phyloP scores from a whole-genome alignment of 1,140 invertebrate genomes.

The Amphibalanus amphitrite region DNA sequence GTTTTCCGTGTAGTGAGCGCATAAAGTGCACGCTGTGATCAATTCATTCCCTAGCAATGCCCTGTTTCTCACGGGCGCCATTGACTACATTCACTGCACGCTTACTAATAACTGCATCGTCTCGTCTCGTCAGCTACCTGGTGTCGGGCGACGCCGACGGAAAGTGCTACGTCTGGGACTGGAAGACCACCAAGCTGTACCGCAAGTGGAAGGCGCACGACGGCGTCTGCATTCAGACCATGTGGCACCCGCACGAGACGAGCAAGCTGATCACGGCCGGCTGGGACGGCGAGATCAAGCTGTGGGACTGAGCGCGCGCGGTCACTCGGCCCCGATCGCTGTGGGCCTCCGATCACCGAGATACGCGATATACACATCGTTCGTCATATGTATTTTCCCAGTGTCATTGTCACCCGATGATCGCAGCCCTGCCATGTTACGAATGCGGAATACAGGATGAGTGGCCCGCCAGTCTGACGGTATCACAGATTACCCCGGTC shows the following conservation, averaged over 20 bases:
- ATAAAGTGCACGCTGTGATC: too few species aligned
- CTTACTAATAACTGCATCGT: conserved; percentile 14
- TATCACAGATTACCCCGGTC: not conserved
- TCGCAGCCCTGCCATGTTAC: not conserved
- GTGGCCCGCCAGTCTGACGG: not conserved
- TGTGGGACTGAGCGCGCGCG: conserved; percentile 62
- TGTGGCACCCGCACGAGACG: conserved; percentile 99
- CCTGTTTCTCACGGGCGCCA: too few species aligned
- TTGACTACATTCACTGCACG: too few species aligned
- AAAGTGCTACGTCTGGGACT: conserved; percentile 97
- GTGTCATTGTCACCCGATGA: not conserved
- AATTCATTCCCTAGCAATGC: too few species aligned
- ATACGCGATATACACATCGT: not conserved
- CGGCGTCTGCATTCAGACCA: conserved; percentile 76
- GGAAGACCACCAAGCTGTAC: conserved; percentile 95
- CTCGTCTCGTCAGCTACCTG: conserved; percentile 55
- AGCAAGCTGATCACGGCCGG: conserved; percentile 90
- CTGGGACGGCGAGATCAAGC: conserved; percentile 96
- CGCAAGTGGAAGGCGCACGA: conserved; percentile 99
- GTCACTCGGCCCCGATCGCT: too few species aligned
- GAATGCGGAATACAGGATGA: not conserved
- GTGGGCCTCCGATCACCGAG: not conserved
- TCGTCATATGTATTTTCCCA: not conserved
- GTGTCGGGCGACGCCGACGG: conserved; percentile 99
- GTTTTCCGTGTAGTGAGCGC: too few species aligned